Conservation (phyloP, 2,888 invertebrate species). For the Lordiphosa andalusiaca region DNA sequence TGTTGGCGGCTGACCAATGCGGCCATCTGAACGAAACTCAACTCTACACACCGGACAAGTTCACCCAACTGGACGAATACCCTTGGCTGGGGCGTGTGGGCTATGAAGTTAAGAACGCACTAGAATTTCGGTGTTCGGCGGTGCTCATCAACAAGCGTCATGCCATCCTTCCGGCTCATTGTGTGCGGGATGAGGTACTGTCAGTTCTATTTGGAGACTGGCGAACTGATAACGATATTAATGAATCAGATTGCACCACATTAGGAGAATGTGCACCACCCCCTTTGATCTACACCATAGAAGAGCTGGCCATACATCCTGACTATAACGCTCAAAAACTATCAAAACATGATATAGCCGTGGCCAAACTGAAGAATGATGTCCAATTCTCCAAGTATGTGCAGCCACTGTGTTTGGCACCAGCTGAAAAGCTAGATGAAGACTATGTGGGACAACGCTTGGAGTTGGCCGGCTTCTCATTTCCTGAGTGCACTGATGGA, state of each 20-base stretch:
- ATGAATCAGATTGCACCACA: conserved; percentile 7
- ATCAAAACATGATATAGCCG: conserved; percentile 27
- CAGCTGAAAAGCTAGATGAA: neutral
- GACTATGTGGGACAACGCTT: conserved; percentile 18
- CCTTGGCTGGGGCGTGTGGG: conserved; percentile 27
- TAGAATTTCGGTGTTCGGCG: conserved; percentile 4
- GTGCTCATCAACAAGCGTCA: conserved; percentile 18
- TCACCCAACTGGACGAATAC: conserved; percentile 20
- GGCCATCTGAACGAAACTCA: conserved; percentile 20
- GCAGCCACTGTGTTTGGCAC: conserved; percentile 29
- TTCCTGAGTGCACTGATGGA: neutral
- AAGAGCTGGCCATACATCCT: conserved; percentile 29
- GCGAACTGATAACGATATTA: conserved; percentile 7
- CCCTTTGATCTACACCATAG: conserved; percentile 14
- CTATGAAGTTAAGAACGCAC: neutral
- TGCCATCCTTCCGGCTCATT: conserved; percentile 25
- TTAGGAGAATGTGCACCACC: conserved; percentile 9
- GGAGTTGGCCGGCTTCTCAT: conserved; percentile 18
- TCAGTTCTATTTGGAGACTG: conserved; percentile 27
- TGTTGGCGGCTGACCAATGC: conserved; percentile 6
- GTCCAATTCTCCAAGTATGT: conserved; percentile 19
- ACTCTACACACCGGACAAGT: conserved; percentile 10
- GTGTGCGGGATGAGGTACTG: neutral
- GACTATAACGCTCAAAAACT: neutral
- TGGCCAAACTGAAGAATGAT: conserved; percentile 13